Evolutionary conservation across 2,113 vertebrate genomes (phyloP), one percentile per base, ranked within the genome.

Genomic region (Plectropomus leopardus): DNA sequence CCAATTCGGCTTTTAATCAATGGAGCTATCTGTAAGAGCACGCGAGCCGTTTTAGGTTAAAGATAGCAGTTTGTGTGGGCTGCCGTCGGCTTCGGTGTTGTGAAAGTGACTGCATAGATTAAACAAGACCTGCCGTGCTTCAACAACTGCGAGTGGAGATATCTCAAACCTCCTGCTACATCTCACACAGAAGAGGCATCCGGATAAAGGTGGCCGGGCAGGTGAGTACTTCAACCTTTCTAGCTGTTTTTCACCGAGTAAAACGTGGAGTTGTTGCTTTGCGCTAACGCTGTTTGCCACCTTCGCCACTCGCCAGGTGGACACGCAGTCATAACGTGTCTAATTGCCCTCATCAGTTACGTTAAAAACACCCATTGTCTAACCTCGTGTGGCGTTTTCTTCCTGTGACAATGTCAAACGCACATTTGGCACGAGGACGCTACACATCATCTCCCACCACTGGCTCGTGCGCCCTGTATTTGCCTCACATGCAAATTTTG

Each of bases 41-140:
- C 32, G 68, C 16, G 74, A 72, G 70, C 47, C 51, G 59, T 65
- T 83, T 23, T 84, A 70, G 81, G 53, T 66, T 67, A 71, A 77
- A 78, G 84, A 78, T 64, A 88, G 88, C 83, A 36, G 76, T 45
- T 40, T 69, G 80, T 69, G 89, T 76, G 78, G 66, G 86, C n/a
- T 68, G 76, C 72, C 30, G 64, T 14, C 48, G 72, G 78, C 67
- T 48, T 21, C 54, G 36, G 58, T 73, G 81, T 54, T 60, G 51
- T 76, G 21, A 65, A 86, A 91, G 88, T 89, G 80, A 58, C 81
- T 19, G 86, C 80, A 68, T n/a, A 58, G 61, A 84, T 76, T 76
- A 51, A 83, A 71, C 42, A 4, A 45, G 73, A 87, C 28, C 84
- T 44, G 65, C 79, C 34, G 45, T 13, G 50, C 76, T 71, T 15